Evolutionary conservation across 2,888 invertebrate genomes (phyloP).

Genomic region (Lithodes maja): DNA sequence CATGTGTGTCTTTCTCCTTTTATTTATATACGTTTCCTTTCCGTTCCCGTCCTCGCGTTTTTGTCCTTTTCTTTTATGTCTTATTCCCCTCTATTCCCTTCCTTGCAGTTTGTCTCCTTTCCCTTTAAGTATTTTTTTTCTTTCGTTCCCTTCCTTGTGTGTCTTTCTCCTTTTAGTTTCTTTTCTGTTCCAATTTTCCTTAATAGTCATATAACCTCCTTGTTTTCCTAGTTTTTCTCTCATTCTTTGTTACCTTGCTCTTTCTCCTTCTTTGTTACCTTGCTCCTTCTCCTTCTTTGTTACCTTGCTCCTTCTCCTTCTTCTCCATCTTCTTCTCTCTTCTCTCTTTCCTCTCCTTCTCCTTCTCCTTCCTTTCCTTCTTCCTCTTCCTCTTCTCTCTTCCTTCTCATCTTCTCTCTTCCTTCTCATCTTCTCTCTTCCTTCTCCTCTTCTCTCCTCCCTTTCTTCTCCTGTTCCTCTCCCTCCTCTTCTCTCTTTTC

Average conservation of each 20-base stretch:
- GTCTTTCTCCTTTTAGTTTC: not conserved
- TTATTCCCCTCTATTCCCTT: not conserved
- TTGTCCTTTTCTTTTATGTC: too few species aligned
- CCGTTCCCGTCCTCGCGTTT: too few species aligned
- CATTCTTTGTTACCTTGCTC: too few species aligned
- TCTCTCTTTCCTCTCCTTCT: not conserved
- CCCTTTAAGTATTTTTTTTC: not conserved
- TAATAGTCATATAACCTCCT: not conserved
- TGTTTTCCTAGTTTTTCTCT: too few species aligned
- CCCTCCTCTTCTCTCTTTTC: not conserved
- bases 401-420: not conserved
- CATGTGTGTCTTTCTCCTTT: too few species aligned
- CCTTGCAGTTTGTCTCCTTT: slow-evolving; percentile 2
- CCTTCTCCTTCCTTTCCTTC: not conserved
- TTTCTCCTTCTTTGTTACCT: too few species aligned
- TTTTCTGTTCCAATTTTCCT: not conserved
- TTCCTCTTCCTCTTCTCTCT: not conserved
- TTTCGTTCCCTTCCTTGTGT: not conserved
- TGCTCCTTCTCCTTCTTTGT: too few species aligned
- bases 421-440: too few species aligned
- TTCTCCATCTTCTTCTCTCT: too few species aligned
- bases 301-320: too few species aligned
- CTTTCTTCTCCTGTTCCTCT: not conserved
- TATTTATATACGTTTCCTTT: too few species aligned
- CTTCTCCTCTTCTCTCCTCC: not conserved